A percentile compares a stretch with the other conserved stretches of the same genome.
Conservation (phyloP, 2,113 vertebrate species). For the Lepisosteus oculatus region DNA sequence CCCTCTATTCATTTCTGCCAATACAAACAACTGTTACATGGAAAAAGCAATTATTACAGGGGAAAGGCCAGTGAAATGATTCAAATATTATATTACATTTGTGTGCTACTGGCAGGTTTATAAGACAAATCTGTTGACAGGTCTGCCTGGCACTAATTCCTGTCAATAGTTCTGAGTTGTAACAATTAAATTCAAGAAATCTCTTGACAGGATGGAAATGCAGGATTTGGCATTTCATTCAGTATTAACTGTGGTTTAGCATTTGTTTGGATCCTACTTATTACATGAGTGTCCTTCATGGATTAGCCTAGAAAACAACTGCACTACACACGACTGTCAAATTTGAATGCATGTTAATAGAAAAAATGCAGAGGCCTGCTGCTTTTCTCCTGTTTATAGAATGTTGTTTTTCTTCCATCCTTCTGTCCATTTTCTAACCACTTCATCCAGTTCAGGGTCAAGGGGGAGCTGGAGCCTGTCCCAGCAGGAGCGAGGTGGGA, state of each 20-base stretch:
- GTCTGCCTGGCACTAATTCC: neutral
- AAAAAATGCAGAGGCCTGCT: too few species aligned
- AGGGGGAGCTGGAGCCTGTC: too few species aligned
- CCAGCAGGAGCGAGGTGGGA: too few species aligned
- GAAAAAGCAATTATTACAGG: conserved; percentile 16
- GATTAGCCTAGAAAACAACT: too few species aligned
- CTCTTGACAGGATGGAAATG: neutral
- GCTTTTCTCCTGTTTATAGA: too few species aligned
- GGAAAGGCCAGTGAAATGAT: conserved; percentile 8
- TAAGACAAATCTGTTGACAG: neutral
- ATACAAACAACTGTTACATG: neutral
- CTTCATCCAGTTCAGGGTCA: too few species aligned
- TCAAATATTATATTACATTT: neutral
- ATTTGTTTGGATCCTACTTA: neutral
- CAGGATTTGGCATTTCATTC: neutral
- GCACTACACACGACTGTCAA: too few species aligned
- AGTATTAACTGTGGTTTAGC: neutral
- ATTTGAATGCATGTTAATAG: too few species aligned
- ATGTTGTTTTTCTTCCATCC: too few species aligned
- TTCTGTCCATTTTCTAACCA: too few species aligned
- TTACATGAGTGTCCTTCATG: too few species aligned
- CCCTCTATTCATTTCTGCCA: conserved; percentile 2
- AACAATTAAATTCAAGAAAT: neutral
- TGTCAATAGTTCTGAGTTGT: neutral
- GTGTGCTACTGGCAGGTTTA: neutral